Evolutionary conservation across 1,140 invertebrate genomes (phyloP), one percentile per base, ranked within the genome.

Genomic region (Chrysopa pallens): DNA sequence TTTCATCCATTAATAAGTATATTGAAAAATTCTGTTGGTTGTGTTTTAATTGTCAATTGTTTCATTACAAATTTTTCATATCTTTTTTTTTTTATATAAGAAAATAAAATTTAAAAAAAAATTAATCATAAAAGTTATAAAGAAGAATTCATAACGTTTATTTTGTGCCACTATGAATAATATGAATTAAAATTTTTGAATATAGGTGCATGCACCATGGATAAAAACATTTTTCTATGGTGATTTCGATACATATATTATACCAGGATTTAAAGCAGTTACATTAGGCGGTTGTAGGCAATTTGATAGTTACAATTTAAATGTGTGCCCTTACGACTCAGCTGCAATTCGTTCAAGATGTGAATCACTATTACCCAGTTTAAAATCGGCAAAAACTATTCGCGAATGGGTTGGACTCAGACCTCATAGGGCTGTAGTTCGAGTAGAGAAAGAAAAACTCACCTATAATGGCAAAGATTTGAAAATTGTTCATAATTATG

Each of bases 401-500:
- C 59, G 57, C 6, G 70, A 87, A 47, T 71, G 68, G 51, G 80
- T 84, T 0, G 89, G 88, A 1, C 54, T 91, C 6, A 62, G 88
- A 42, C 88, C 89, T 0, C 75, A 84, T 51, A 63, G 87, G 38
- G 66, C 74, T n/a, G 68, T 72, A 0, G 74, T 90, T 1, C 64
- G 87, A 42, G 74, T 92, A 17, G 86, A 89, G 54, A 58, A 62
- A 5, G 84, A 84, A 55, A 47, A 68, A 6, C 49, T 57, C 8
- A 11, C 6, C 4, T 33, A 11, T 47, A 42, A 55, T 52, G 49
- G 56, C 38, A 52, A 59, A 54, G 53, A 45, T 23, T 43, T 72
- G 11, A 72, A 80, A 66, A 59, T 90, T 11, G 76, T 94, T 1
- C 89, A 95, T 58, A 89, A 91, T 60, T 94, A 94, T 57, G 91